A percentile compares a stretch with the other conserved stretches of the same genome.
Evolutionary conservation across 1,140 invertebrate species (phyloP).

Genomic region (Teleopsis dalmanni): DNA sequence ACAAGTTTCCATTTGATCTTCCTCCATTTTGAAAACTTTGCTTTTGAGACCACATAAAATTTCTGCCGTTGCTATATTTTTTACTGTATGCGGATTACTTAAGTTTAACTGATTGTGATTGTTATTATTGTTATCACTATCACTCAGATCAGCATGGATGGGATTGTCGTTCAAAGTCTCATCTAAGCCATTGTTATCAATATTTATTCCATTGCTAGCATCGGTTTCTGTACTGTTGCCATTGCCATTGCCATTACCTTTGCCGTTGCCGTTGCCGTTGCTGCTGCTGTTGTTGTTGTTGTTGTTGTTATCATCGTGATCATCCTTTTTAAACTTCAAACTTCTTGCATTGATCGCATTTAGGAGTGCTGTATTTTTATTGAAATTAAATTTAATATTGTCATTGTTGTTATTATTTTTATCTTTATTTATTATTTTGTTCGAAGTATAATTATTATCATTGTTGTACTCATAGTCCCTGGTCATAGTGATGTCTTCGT

Average conservation of each 20-base stretch:
- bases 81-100: conserved; percentile 29
- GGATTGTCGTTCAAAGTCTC: conserved; percentile 18
- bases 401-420: conserved; percentile 39
- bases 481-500: too few species aligned
- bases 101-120: conserved; percentile 32
- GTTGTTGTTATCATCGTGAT: background rate
- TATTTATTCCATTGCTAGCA: conserved; percentile 13
- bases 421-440: conserved; percentile 31
- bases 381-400: conserved; percentile 12
- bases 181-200: background rate
- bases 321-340: conserved; percentile 15
- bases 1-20: conserved; percentile 23
- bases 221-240: conserved; percentile 12
- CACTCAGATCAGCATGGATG: conserved; percentile 7
- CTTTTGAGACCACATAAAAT: conserved; percentile 38
- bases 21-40: conserved; percentile 39
- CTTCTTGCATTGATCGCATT: conserved; percentile 30
- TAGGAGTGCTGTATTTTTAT: conserved; percentile 25
- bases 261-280: conserved; percentile 8
- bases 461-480: too few species aligned
- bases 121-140: conserved; percentile 28
- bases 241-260: conserved; percentile 15
- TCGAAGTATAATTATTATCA: conserved; percentile 37
- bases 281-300: conserved; percentile 15
- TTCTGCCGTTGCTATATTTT: conserved; percentile 39